A percentile compares a stretch with the other conserved stretches of the same genome.
Conservation (phyloP, 2,888 invertebrate species). For the Drosophila mimica region DNA sequence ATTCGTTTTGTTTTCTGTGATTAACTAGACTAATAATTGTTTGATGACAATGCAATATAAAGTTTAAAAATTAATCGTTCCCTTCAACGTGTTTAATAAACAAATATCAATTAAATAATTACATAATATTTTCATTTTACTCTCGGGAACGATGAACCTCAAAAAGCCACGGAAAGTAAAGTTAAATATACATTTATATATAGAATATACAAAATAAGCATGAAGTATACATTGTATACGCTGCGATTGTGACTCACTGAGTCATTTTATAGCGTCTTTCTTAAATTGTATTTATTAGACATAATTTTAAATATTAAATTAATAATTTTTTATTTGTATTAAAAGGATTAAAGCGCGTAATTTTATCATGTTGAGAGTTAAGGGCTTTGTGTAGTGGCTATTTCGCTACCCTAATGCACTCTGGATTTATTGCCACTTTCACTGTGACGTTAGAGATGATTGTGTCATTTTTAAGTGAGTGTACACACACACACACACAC, state of each 20-base stretch:
- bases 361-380: neutral
- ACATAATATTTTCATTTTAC: neutral
- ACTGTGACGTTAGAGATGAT: neutral
- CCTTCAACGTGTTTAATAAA: neutral
- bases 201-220: neutral
- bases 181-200: neutral
- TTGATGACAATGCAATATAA: neutral
- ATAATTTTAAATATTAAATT: neutral
- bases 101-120: neutral
- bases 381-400: neutral
- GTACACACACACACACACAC: neutral
- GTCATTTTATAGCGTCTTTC: neutral
- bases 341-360: neutral
- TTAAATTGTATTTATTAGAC: neutral
- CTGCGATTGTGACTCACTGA: neutral
- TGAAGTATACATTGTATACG: neutral
- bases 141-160: neutral
- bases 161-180: neutral
- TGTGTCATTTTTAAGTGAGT: constrained; percentile 3
- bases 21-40: too few relatives aligned
- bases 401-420: neutral
- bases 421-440: neutral
- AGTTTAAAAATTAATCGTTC: neutral
- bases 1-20: neutral
- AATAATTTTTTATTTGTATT: neutral